A percentile compares a stretch with the other conserved stretches of the same genome.
phyloP scores from a whole-genome alignment of 2,797 vertebrate genomes.

The Urophycis tenuis region DNA sequence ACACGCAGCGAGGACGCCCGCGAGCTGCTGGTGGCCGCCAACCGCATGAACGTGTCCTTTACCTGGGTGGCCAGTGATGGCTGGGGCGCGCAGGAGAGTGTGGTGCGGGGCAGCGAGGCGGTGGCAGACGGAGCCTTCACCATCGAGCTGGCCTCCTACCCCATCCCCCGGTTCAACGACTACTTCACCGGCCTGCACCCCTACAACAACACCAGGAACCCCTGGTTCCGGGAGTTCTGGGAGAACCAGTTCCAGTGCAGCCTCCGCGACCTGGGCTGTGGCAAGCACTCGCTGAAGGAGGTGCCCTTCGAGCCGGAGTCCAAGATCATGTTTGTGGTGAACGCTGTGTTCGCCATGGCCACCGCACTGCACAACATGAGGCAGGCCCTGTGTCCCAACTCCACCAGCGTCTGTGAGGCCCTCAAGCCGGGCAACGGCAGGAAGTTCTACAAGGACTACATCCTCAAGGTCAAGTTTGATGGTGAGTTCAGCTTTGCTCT shows the following conservation, averaged over 20 bases:
- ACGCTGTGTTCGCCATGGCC: slow-evolving; percentile 95
- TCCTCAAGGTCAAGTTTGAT: slow-evolving; percentile 93
- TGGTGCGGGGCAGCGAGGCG: slow-evolving; percentile 85
- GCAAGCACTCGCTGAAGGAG: slow-evolving; percentile 75
- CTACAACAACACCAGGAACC: slow-evolving; percentile 90
- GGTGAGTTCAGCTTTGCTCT: slow-evolving; percentile 69
- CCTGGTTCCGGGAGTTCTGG: slow-evolving; percentile 98
- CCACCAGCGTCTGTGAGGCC: slow-evolving; percentile 82
- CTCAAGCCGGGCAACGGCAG: slow-evolving; percentile 91
- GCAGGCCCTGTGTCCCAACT: slow-evolving; percentile 83
- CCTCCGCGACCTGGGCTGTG: slow-evolving; percentile 80
- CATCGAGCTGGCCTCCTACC: slow-evolving; percentile 93
- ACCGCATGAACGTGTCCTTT: slow-evolving; percentile 88
- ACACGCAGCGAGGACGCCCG: slow-evolving; percentile 91
- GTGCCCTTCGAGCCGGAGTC: slow-evolving; percentile 90
- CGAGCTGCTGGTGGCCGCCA: slow-evolving; percentile 85
- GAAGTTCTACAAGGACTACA: slow-evolving; percentile 93
- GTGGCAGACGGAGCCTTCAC: slow-evolving; percentile 93
- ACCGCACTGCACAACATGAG: slow-evolving; percentile 92
- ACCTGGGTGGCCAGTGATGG: slow-evolving; percentile 97
- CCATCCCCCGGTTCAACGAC: slow-evolving; percentile 81
- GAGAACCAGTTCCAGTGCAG: slow-evolving; percentile 91
- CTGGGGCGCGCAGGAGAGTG: slow-evolving; percentile 95
- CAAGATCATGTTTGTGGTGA: slow-evolving; percentile 96
- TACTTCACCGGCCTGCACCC: slow-evolving; percentile 88